Conservation (phyloP, 1,140 invertebrate genomes). For the Vanessa atalanta region DNA sequence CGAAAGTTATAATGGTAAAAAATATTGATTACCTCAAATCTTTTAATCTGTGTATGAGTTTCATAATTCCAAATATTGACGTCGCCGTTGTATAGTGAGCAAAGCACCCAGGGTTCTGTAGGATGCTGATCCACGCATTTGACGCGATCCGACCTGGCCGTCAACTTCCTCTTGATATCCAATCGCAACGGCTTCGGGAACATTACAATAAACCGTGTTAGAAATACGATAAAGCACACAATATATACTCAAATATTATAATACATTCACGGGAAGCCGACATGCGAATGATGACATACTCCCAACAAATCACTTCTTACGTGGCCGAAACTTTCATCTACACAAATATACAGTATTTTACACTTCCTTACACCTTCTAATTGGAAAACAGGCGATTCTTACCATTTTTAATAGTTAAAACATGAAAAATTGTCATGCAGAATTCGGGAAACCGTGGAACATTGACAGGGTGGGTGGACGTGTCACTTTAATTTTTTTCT, state of each 20-base stretch:
- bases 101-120: constrained; percentile 98
- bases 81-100: constrained; percentile 98
- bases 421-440: constrained; percentile 71
- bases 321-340: constrained; percentile 44
- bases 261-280: constrained; percentile 55
- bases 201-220: constrained; percentile 50
- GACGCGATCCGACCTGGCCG: constrained; percentile 97
- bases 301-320: constrained; percentile 50
- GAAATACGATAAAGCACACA: constrained; percentile 35
- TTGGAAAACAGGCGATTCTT: constrained; percentile 51
- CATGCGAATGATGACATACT: constrained; percentile 63
- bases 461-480: constrained; percentile 77
- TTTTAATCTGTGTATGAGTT: constrained; percentile 92
- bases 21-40: constrained; percentile 86
- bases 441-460: constrained; percentile 59
- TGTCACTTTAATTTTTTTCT: constrained; percentile 68
- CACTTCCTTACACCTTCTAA: constrained; percentile 32
- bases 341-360: constrained; percentile 17
- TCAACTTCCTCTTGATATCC: constrained; percentile 98
- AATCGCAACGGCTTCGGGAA: constrained; percentile 92
- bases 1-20: neutral
- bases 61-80: constrained; percentile 99
- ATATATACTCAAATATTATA: constrained; percentile 25
- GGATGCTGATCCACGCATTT: constrained; percentile 99
- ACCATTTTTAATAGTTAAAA: constrained; percentile 75